Base-by-base conservation (phyloP, 2,888 invertebrate species). In the Hirtodrosophila cameraria region DNA sequence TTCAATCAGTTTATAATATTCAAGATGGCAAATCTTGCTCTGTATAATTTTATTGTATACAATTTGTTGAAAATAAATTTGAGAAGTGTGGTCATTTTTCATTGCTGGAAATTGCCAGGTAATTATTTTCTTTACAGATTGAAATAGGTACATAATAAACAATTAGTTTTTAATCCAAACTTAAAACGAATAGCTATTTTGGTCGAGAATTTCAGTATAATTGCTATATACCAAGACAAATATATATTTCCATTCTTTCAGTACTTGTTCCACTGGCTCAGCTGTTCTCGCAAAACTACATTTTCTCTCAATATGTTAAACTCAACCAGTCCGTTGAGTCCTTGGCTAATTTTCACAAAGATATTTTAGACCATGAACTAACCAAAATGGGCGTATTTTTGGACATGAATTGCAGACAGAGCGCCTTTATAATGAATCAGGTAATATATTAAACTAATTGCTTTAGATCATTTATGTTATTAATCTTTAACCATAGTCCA, bases 51-150 rank as follows among this genome's bases (percentile, higher is more conserved):
- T 4, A 75, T 90, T 50, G 38, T 88, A 6, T 59, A 86, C 36
- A 75, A 89, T 74, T 87, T 89, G 53, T 27, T 86, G 25, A 64
- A 85, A 42, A 55, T 65, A 0, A 77, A 84, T 43, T 61, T 88
- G 20, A 48, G 45, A 8, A 75, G 72, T 68, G 60, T 88, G 1
- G 63, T 83, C 0, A 53, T 89, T 11, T 87, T 89, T 59, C 87
- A 89, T 53, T 90, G 90, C 36, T 90, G 89, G 89, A 46, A 65
- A 2, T 4, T 41, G 9, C 42, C 30, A 55, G 75, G 90, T 89
- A 48, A 49, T 13, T 42, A 16, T 7, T 12, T 11, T 7, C 1
- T 2, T 18, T 1, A 8, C 25, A 8, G 9, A 15, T 18, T 12
- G 6, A 16, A 12, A 11, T 9, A 30, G 9, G 25, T n/a, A 25